phyloP scores from a whole-genome alignment of 2,797 vertebrate genomes.

The Danio tinwini region DNA sequence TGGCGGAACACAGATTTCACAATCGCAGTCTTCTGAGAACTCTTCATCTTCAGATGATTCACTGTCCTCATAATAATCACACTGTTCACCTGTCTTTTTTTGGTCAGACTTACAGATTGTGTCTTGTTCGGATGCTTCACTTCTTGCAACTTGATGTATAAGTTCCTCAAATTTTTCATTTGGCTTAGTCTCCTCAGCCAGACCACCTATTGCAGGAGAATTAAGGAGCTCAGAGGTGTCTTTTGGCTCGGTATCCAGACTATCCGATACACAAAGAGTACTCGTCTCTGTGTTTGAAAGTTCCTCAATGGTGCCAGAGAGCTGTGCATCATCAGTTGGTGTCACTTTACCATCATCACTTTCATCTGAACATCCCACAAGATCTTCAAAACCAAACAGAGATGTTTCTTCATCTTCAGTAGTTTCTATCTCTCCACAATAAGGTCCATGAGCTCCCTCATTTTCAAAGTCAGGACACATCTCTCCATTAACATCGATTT shows the following conservation, averaged over 20 bases:
- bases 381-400: conserved; percentile 32
- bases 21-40: conserved; percentile 72
- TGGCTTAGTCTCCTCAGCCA: not conserved
- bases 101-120: conserved; percentile 51
- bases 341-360: conserved; percentile 14
- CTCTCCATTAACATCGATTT: conserved; percentile 10
- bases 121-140: conserved; percentile 36
- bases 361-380: conserved; percentile 18
- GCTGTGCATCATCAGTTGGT: not conserved
- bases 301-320: conserved; percentile 27
- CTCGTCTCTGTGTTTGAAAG: conserved; percentile 16
- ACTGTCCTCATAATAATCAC: conserved; percentile 58
- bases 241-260: not conserved
- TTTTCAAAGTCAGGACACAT: not conserved
- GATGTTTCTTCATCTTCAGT: conserved; percentile 45
- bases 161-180: conserved; percentile 38
- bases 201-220: conserved; percentile 15
- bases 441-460: conserved; percentile 30
- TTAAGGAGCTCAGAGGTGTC: conserved; percentile 17
- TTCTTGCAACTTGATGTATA: conserved; percentile 52
- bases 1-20: conserved; percentile 77
- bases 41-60: conserved; percentile 73
- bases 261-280: not conserved
- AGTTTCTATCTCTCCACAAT: conserved; percentile 50
- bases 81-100: conserved; percentile 37